phyloP scores from a whole-genome alignment of 2,797 vertebrate species.

The Peromyscus aztecus region DNA sequence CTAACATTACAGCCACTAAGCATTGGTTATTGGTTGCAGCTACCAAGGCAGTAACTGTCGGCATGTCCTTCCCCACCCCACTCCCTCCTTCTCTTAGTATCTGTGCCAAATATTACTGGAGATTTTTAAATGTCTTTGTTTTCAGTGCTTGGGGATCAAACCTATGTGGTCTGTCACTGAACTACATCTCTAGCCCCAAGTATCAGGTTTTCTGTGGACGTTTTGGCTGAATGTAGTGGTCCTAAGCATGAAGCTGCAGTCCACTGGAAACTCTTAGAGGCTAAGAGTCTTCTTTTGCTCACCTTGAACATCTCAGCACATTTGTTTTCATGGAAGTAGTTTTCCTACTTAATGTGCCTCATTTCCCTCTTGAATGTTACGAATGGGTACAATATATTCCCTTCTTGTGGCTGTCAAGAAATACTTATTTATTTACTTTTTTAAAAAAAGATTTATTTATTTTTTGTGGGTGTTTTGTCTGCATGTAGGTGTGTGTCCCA shows the following conservation, averaged over 20 bases:
- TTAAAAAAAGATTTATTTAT: neutral
- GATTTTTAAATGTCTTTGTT: neutral
- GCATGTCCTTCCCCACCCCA: neutral
- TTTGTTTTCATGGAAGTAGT: slow-evolving; percentile 25
- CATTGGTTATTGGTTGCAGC: slow-evolving; percentile 11
- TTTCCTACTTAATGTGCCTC: slow-evolving; percentile 33
- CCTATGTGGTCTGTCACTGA: no score
- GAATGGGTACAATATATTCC: neutral
- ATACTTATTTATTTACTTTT: neutral
- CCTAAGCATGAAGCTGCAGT: neutral
- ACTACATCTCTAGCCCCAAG: neutral
- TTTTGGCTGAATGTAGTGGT: neutral
- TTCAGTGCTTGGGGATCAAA: neutral
- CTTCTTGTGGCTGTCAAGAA: slow-evolving; percentile 34
- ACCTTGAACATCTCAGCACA: neutral
- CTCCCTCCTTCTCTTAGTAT: neutral
- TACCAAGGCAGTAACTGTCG: slow-evolving; percentile 16
- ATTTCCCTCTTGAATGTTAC: slow-evolving; percentile 44
- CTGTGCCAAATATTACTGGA: neutral
- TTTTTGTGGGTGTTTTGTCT: neutral
- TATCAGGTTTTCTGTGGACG: neutral
- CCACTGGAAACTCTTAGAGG: neutral
- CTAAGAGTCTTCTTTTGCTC: slow-evolving; percentile 15
- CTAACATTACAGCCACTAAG: neutral
- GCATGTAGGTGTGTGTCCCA: neutral